Conservation (phyloP, 2,888 invertebrate species). For the Meandrusa payeni region DNA sequence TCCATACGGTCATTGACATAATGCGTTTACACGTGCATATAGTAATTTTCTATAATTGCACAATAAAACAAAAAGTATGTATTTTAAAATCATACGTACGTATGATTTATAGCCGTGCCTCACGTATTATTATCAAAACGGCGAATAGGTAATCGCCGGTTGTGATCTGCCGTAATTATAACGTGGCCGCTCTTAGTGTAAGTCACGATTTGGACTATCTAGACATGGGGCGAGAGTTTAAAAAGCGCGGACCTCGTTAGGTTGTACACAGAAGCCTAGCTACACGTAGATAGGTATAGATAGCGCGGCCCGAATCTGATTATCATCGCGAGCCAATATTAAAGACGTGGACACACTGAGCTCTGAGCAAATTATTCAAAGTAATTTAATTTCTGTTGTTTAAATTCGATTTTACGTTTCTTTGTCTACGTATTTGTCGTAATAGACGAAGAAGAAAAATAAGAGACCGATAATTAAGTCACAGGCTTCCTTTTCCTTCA, state of each 20-base stretch:
- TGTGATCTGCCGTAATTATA: slow-evolving; percentile 76
- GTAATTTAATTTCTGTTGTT: no score
- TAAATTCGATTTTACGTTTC: no score
- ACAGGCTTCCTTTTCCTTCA: no score
- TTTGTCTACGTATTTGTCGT: no score
- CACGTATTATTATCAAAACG: slow-evolving; percentile 58
- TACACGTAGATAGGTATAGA: slow-evolving; percentile 48
- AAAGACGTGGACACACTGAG: slow-evolving; percentile 45
- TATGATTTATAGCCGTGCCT: slow-evolving; percentile 34
- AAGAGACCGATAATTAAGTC: no score
- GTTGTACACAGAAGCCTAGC: slow-evolving; percentile 29
- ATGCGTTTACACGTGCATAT: slow-evolving; percentile 8
- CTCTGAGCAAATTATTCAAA: not conserved
- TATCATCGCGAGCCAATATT: slow-evolving; percentile 53
- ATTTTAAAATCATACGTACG: slow-evolving; percentile 38
- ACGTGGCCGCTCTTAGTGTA: slow-evolving; percentile 63
- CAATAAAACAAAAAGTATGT: slow-evolving; percentile 10
- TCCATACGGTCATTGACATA: slow-evolving; percentile 1
- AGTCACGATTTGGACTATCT: slow-evolving; percentile 75
- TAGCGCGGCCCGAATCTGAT: slow-evolving; percentile 60
- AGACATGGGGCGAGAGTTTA: slow-evolving; percentile 50
- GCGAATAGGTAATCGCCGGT: slow-evolving; percentile 48
- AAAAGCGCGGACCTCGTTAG: slow-evolving; percentile 50
- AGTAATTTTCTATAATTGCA: slow-evolving; percentile 12
- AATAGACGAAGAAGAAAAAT: no score